Conservation (phyloP, 1,140 invertebrate genomes). For the Drosophila dunni region DNA sequence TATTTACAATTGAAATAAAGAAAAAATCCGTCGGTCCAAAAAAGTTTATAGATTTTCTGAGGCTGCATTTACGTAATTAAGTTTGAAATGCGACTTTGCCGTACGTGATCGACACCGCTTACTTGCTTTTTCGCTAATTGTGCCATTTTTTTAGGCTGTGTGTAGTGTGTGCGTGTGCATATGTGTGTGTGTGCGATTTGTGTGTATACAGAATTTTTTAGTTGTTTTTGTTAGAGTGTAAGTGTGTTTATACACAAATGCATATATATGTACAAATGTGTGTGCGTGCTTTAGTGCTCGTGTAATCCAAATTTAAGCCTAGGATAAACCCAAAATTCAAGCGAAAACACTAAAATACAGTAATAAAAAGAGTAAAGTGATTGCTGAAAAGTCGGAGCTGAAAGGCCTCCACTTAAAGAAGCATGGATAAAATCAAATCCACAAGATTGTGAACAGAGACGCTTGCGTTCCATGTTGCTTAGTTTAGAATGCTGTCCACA, state of each 20-base stretch:
- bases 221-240: conserved; percentile 41
- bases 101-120: background rate
- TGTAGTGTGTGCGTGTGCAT: too few species aligned
- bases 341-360: background rate
- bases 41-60: background rate
- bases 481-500: conserved; percentile 59
- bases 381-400: background rate
- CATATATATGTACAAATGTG: conserved; percentile 5
- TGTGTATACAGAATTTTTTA: conserved; percentile 51
- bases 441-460: background rate
- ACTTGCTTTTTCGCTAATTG: conserved; percentile 20
- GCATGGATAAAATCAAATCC: background rate
- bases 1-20: conserved; percentile 24
- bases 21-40: background rate
- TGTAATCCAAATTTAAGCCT: background rate
- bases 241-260: conserved; percentile 31
- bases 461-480: conserved; percentile 34
- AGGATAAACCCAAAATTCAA: background rate
- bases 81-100: background rate
- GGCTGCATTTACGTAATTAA: background rate
- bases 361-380: background rate
- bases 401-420: conserved; percentile 1
- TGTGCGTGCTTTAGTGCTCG: background rate
- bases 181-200: conserved; percentile 37
- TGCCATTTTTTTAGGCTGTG: conserved; percentile 9